Percentiles rank a stretch among this genome's conserved stretches.
Evolutionary conservation across 2,113 vertebrate genomes (phyloP).

Genomic region (Nettapus auritus): DNA sequence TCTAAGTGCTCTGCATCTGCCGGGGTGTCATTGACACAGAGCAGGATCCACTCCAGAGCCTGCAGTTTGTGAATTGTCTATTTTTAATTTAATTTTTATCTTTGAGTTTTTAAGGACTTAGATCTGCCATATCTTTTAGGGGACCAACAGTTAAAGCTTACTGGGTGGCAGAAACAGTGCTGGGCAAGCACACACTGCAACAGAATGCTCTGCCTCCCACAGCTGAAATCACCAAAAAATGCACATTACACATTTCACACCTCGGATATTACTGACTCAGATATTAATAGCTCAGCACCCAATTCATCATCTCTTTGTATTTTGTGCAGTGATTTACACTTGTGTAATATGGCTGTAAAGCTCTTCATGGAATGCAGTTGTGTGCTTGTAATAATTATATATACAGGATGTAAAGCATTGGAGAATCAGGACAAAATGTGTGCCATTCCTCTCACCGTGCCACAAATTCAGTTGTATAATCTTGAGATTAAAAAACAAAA

Average conservation of each 20-base stretch:
- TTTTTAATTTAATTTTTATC: background rate
- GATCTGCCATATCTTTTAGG: background rate
- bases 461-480: background rate
- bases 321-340: background rate
- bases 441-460: background rate
- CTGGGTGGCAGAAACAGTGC: background rate
- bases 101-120: background rate
- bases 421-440: background rate
- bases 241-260: background rate
- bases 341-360: background rate
- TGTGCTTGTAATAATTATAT: background rate
- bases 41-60: background rate
- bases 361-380: background rate
- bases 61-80: background rate
- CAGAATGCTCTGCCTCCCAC: background rate
- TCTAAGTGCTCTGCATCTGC: background rate
- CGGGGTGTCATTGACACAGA: background rate
- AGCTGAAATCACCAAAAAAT: background rate
- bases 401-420: background rate
- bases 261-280: background rate
- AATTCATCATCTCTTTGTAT: background rate
- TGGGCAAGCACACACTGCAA: background rate
- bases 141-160: background rate
- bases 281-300: background rate
- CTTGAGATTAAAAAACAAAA: too few species aligned